A percentile compares a stretch with the other conserved stretches of the same genome.
phyloP scores from a whole-genome alignment of 2,797 vertebrate species.

The Philypnodon macrostomus region DNA sequence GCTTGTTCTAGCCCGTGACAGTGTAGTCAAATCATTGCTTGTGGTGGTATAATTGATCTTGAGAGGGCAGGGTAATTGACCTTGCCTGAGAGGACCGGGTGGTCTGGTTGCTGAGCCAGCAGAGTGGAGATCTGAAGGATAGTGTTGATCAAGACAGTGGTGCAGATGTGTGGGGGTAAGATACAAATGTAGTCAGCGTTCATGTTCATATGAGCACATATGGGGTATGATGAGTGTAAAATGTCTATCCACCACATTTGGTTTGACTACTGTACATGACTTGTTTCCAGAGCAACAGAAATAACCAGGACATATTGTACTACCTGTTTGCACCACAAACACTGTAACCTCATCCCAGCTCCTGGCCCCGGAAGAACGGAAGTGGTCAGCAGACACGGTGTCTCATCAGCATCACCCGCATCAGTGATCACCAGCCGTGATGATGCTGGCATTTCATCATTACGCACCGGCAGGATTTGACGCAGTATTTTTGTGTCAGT shows the following conservation, averaged over 20 bases:
- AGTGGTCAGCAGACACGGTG: conserved; percentile 11
- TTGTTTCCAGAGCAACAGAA: conserved; percentile 11
- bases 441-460: conserved; percentile 43
- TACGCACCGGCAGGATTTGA: conserved; percentile 64
- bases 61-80: conserved; percentile 56
- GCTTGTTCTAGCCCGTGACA: conserved; percentile 18
- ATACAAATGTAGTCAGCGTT: neutral
- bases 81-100: conserved; percentile 58
- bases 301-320: conserved; percentile 8
- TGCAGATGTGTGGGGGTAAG: neutral
- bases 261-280: conserved; percentile 2
- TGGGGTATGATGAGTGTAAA: too few relatives aligned
- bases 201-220: neutral
- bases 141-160: conserved; percentile 7
- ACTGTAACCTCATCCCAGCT: conserved; percentile 4
- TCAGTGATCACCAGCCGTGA: neutral
- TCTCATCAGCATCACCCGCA: conserved; percentile 22
- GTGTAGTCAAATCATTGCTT: conserved; percentile 46
- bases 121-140: conserved; percentile 34
- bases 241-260: neutral
- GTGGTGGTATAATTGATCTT: conserved; percentile 58
- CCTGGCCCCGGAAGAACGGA: conserved; percentile 26
- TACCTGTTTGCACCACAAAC: conserved; percentile 14
- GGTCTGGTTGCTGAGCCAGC: conserved; percentile 64
- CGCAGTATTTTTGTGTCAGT: conserved; percentile 69